Evolutionary conservation across 2,797 vertebrate species (phyloP).

Genomic region (Lerista edwardsae): DNA sequence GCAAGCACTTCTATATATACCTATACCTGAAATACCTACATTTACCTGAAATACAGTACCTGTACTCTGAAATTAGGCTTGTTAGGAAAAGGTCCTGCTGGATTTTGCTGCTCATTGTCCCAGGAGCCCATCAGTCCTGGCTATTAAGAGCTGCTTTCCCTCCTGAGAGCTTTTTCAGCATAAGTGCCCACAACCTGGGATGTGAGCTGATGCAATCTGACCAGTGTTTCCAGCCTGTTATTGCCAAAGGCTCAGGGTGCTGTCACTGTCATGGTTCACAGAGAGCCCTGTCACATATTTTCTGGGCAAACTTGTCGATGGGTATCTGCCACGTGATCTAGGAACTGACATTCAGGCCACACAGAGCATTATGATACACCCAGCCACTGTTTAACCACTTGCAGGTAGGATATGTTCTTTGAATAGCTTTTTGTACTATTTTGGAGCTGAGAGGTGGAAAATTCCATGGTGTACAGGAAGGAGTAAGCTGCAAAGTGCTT

Average conservation of each 20-base stretch:
- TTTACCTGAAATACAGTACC: too few relatives aligned
- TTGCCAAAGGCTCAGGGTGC: neutral
- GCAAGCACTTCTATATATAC: too few relatives aligned
- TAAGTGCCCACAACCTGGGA: neutral
- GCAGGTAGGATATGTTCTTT: neutral
- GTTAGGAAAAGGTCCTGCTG: neutral
- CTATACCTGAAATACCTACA: too few relatives aligned
- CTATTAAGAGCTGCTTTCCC: neutral
- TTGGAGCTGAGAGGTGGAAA: neutral
- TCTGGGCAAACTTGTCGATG: neutral
- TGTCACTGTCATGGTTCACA: neutral
- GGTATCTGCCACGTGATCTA: neutral
- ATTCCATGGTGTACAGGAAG: neutral
- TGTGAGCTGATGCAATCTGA: neutral
- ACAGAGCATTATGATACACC: neutral
- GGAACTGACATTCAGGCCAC: neutral
- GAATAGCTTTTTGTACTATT: conserved; percentile 11
- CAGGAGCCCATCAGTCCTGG: neutral
- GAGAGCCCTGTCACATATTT: neutral
- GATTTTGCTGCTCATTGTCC: neutral
- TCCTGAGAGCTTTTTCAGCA: conserved; percentile 17
- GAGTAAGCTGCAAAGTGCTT: neutral
- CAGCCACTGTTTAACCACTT: neutral
- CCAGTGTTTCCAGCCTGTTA: neutral
- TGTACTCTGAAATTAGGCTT: neutral